Evolutionary conservation across 2,797 vertebrate genomes (phyloP).

Genomic region (Enteromius radiatus): DNA sequence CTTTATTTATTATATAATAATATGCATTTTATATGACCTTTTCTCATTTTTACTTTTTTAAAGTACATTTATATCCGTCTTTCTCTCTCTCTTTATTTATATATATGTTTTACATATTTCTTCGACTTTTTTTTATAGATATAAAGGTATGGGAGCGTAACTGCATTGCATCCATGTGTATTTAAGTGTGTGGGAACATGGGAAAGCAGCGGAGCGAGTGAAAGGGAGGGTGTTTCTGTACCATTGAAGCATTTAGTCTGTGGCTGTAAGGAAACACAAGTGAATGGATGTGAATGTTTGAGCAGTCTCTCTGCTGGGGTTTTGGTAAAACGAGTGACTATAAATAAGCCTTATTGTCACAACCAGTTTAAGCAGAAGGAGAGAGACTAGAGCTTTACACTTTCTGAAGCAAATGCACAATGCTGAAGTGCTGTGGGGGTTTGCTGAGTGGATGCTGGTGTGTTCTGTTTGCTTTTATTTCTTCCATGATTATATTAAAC

Average conservation of each 20-base stretch:
- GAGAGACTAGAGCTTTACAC: constrained; percentile 23
- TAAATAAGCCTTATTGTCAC: constrained; percentile 36
- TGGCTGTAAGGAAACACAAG: constrained; percentile 28
- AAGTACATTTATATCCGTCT: background rate
- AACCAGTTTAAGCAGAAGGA: constrained; percentile 15
- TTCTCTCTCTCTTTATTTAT: background rate
- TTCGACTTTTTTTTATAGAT: background rate
- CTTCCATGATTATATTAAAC: background rate
- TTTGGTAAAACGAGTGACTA: constrained; percentile 41
- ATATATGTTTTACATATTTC: background rate
- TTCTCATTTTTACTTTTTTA: background rate
- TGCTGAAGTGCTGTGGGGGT: background rate
- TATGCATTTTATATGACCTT: background rate
- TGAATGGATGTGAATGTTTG: constrained; percentile 41
- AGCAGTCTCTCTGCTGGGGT: constrained; percentile 31
- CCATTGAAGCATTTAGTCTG: constrained; percentile 19
- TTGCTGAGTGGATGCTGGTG: background rate
- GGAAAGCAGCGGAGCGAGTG: background rate
- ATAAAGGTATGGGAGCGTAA: background rate
- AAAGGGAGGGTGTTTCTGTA: constrained; percentile 16
- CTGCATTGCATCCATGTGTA: background rate
- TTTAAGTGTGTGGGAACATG: constrained; percentile 30
- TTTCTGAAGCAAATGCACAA: background rate
- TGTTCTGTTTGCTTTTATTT: constrained; percentile 8
- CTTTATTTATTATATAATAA: background rate